Evolutionary conservation across 2,888 invertebrate genomes (phyloP), one percentile per base, ranked within the genome.

Genomic region (Epinotia demarniana): DNA sequence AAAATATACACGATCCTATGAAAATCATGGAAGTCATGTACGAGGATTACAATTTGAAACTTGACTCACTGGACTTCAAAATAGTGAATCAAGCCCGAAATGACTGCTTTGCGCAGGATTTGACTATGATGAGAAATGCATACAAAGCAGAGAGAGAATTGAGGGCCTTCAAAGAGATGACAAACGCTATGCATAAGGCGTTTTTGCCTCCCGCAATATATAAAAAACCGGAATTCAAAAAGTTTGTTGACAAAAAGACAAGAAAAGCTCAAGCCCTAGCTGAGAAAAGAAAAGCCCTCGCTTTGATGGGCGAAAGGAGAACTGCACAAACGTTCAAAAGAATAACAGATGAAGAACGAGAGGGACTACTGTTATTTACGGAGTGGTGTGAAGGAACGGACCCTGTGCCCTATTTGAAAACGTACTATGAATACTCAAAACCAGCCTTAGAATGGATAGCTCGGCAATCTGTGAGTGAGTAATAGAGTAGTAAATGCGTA

Each of bases 1-100:
- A 89, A 78, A 89, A 83, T 79, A 79, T 94, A 70, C 86, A 88
- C 66, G 94, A 93, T 78, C 93, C 93, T 19, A 92, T 94, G 90
- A 94, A 92, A 85, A 89, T 93, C 77, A 84, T 94, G 68, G 94
- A 94, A 87, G 86, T 92, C 18, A 89, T 89, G 87, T 94, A 94
- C 77, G 93, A 94, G 83, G 91, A 92, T 79, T 93, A 89, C 60
- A 93, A 93, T 80, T 86, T 93, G 78, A 87, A 85, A 60, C 80
- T 94, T 12, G 94, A 94, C 82, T 84, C 90, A 1, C 85, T 94
- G 78, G 93, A 94, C 80, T 93, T 93, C 77, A 89, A 90, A 77
- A 85, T 89, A 77, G 94, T 94, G 12, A 92, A 90, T 77, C 87
- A 92, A 85, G 93, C 94, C 9, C 87, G 86, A 73, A 88, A 81